Percentiles rank a stretch among this genome's conserved stretches.
Conservation (phyloP, 2,797 vertebrate genomes). For the Chaunax sp. region DNA sequence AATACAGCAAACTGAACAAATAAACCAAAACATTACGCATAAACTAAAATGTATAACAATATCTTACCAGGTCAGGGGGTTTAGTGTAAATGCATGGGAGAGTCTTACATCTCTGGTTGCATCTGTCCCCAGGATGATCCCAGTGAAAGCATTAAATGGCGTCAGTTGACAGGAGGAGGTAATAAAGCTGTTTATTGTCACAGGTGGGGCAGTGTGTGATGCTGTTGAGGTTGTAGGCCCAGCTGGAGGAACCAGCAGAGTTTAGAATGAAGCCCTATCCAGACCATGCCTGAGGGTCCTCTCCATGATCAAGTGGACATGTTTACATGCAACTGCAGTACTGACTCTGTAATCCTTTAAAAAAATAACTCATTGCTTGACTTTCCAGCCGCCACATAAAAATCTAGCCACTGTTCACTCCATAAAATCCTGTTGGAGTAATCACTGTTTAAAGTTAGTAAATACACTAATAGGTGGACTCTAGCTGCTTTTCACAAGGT, state of each 20-base stretch:
- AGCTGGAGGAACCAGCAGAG: constrained; percentile 75
- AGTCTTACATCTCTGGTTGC: not conserved
- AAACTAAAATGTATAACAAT: not conserved
- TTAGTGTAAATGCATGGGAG: constrained; percentile 20
- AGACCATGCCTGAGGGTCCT: constrained; percentile 46
- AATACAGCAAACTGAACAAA: not conserved
- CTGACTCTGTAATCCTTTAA: not conserved
- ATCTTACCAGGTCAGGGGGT: constrained; percentile 15
- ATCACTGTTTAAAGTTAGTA: no score
- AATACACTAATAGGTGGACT: no score
- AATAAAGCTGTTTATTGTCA: constrained; percentile 80
- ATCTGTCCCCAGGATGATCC: constrained; percentile 66
- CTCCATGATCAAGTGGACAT: constrained; percentile 36
- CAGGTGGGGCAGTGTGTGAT: constrained; percentile 76
- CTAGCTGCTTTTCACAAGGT: no score
- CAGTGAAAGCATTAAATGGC: constrained; percentile 63
- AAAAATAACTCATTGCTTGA: not conserved
- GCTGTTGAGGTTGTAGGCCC: constrained; percentile 65
- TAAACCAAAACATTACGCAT: not conserved
- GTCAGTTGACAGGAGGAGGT: constrained; percentile 77
- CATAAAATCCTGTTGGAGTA: no score
- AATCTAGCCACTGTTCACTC: no score
- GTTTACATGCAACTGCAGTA: constrained; percentile 33
- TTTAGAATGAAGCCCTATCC: constrained; percentile 52
- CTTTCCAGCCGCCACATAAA: constrained; percentile 5